These are phyloP conservation scores for Quadroppia sp. DNA, from an alignment of 2,888 invertebrate species.

Conservation along the genomic window DNA sequence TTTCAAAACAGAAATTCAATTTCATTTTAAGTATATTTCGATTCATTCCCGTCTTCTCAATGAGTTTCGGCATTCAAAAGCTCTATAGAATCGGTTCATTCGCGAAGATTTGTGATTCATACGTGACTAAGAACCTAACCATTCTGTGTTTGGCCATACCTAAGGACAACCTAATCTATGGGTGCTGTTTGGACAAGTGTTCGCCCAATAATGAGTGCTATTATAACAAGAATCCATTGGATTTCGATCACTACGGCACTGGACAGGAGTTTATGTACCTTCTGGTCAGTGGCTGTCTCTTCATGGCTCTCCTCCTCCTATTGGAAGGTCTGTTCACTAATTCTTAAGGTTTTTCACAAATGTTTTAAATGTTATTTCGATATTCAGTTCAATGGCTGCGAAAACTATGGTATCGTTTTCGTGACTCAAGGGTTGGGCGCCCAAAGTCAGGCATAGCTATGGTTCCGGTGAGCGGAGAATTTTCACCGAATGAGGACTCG, in stretches of 20 bases:
- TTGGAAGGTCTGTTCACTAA: conserved; percentile 25
- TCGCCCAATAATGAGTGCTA: not conserved
- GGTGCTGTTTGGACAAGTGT: conserved; percentile 32
- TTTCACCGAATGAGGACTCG: conserved; percentile 14
- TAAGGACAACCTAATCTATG: not conserved
- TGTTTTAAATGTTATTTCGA: not conserved
- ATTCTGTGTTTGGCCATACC: not conserved
- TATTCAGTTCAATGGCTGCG: not conserved
- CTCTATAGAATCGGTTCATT: conserved; percentile 30
- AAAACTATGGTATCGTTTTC: conserved; percentile 1
- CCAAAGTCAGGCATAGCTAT: not conserved
- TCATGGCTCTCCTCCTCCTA: conserved; percentile 23
- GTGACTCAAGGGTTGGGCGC: not conserved
- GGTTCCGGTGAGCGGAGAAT: not conserved
- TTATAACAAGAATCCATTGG: not conserved
- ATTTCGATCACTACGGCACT: conserved; percentile 15
- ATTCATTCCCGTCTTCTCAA: conserved; percentile 37
- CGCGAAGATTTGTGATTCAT: not conserved
- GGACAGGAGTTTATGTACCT: conserved; percentile 32
- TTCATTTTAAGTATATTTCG: not conserved
- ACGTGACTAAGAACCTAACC: not conserved
- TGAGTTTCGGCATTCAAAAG: conserved; percentile 39
- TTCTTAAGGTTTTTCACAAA: not conserved
- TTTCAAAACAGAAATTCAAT: not conserved
- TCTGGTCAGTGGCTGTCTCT: not conserved